These are phyloP conservation scores for Eristalis tenax DNA, from an alignment of 2,888 invertebrate genomes.

Conservation along the genomic window DNA sequence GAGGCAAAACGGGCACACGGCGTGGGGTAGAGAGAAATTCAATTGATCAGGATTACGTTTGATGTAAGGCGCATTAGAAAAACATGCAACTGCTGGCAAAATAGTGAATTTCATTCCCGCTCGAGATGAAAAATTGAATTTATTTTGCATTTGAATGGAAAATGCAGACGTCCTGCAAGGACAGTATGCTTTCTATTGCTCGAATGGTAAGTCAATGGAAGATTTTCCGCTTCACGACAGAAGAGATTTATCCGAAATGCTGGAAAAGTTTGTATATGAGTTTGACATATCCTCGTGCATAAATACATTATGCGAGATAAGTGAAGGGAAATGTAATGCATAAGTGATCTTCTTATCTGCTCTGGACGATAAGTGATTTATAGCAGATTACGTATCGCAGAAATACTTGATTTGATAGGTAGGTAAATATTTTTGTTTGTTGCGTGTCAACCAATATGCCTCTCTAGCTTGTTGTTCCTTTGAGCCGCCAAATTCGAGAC, in stretches of 20 bases:
- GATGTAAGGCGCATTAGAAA: slow-evolving; percentile 60
- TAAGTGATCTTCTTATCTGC: background rate
- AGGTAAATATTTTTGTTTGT: too few species aligned
- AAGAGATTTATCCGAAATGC: background rate
- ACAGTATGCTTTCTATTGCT: slow-evolving; percentile 7
- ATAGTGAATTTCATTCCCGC: slow-evolving; percentile 36
- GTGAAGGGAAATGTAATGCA: background rate
- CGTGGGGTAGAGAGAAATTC: slow-evolving; percentile 29
- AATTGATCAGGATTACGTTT: slow-evolving; percentile 64
- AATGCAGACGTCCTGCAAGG: background rate
- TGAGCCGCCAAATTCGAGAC: too few species aligned
- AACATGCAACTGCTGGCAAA: slow-evolving; percentile 49
- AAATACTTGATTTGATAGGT: too few species aligned
- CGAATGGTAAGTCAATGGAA: slow-evolving; percentile 39
- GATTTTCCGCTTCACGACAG: background rate
- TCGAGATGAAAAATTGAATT: slow-evolving; percentile 56
- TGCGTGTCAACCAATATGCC: too few species aligned
- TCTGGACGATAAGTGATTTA: background rate
- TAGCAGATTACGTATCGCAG: too few species aligned
- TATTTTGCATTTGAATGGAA: slow-evolving; percentile 36
- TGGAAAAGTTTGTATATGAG: background rate
- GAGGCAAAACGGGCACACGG: background rate
- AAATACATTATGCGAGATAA: background rate
- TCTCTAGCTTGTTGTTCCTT: too few species aligned
- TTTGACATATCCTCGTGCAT: background rate